Conservation (phyloP, 2,797 vertebrate genomes). For the Lagodon rhomboides region DNA sequence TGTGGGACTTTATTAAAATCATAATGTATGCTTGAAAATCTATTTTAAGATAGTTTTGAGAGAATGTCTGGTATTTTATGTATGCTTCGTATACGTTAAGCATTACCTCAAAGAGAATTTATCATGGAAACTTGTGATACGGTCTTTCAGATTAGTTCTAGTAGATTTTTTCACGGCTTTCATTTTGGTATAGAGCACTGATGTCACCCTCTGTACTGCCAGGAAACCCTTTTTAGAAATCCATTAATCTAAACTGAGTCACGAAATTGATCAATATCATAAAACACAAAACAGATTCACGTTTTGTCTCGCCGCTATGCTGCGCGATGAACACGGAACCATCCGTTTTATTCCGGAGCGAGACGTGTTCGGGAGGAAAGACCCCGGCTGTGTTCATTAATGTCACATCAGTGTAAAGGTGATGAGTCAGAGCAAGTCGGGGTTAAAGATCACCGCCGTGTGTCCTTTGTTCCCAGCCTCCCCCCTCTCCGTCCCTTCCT, state of each 20-base stretch:
- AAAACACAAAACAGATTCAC: background rate
- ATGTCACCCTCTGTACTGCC: background rate
- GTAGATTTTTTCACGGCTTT: background rate
- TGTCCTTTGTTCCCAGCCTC: constrained; percentile 29
- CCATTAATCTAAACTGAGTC: constrained; percentile 7
- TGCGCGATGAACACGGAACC: background rate
- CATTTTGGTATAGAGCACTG: background rate
- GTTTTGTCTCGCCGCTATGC: background rate
- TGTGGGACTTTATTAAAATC: too few species aligned
- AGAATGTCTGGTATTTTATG: background rate
- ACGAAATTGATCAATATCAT: background rate
- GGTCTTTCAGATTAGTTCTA: constrained; percentile 2
- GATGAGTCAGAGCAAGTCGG: constrained; percentile 38
- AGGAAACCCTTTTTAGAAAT: constrained; percentile 18
- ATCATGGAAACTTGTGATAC: background rate
- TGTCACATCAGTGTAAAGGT: constrained; percentile 44
- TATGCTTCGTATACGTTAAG: background rate
- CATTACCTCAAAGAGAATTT: background rate
- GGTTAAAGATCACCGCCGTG: constrained; percentile 66
- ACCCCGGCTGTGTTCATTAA: constrained; percentile 35
- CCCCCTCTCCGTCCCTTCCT: constrained; percentile 12
- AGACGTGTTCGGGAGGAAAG: constrained; percentile 7
- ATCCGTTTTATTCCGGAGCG: constrained; percentile 2
- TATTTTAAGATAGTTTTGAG: background rate
- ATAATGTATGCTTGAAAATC: too few species aligned